A percentile compares a stretch with the other conserved stretches of the same genome.
Conservation (phyloP, 2,797 vertebrate species). For the Anguilla pacifica region DNA sequence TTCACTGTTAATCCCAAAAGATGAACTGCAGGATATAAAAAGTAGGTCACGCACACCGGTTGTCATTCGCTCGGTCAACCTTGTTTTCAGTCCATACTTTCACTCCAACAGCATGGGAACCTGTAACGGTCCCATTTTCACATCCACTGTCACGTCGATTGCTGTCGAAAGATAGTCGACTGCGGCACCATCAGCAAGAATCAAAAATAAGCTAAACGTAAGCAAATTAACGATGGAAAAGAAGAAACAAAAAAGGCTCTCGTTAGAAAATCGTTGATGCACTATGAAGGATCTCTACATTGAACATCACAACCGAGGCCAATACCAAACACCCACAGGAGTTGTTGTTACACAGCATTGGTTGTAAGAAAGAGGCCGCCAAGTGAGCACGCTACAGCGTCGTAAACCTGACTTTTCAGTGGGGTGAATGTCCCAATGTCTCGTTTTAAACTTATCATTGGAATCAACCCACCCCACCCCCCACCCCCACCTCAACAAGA, state of each 20-base stretch:
- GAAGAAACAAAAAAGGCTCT: constrained; percentile 64
- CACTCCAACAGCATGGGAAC: neutral
- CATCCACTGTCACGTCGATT: neutral
- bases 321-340: constrained; percentile 65
- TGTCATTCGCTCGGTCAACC: neutral
- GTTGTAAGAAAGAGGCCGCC: neutral
- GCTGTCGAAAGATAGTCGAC: neutral
- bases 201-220: constrained; percentile 51
- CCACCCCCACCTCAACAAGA: neutral
- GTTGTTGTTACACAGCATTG: constrained; percentile 43
- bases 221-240: constrained; percentile 20
- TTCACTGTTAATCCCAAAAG: constrained; percentile 11
- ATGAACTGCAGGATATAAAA: neutral
- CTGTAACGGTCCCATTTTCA: neutral
- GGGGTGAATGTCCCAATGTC: neutral
- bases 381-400: neutral
- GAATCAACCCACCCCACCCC: neutral
- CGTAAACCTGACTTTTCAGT: neutral
- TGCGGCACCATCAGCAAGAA: too few relatives aligned
- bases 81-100: neutral
- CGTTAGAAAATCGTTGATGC: constrained; percentile 58
- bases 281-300: constrained; percentile 65
- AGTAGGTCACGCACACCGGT: constrained; percentile 8
- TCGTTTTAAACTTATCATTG: neutral
- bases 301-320: constrained; percentile 27